These are phyloP conservation scores for Lasioglossum marginatum DNA, from an alignment of 2,888 invertebrate species.

Conservation along the genomic window DNA sequence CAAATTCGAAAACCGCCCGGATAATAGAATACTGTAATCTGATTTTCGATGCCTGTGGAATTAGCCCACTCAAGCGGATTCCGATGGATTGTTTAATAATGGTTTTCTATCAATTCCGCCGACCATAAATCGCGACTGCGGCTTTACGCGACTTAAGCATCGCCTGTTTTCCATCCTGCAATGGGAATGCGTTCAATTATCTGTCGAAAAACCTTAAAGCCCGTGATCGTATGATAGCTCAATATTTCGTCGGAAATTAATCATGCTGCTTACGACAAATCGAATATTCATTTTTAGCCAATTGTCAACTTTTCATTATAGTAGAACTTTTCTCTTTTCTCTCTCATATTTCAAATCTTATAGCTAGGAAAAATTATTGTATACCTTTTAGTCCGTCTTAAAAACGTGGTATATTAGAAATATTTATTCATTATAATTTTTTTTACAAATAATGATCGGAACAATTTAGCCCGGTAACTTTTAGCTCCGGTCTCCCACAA, in stretches of 20 bases:
- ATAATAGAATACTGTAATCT: slow-evolving; percentile 34
- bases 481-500: too few relatives aligned
- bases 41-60: slow-evolving; percentile 40
- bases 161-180: not conserved
- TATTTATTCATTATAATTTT: too few relatives aligned
- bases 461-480: too few relatives aligned
- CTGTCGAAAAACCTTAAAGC: not conserved
- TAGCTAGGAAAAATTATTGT: too few relatives aligned
- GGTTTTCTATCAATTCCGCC: slow-evolving; percentile 25
- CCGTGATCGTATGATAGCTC: not conserved
- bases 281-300: not conserved
- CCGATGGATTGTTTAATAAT: slow-evolving; percentile 26
- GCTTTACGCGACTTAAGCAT: not conserved
- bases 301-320: not conserved
- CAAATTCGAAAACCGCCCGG: slow-evolving; percentile 13
- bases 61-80: slow-evolving; percentile 6
- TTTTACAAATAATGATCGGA: too few relatives aligned
- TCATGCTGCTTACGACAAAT: not conserved
- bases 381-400: too few relatives aligned
- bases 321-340: too few relatives aligned
- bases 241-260: not conserved
- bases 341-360: too few relatives aligned
- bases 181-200: not conserved
- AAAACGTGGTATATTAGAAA: too few relatives aligned
- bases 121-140: not conserved